These are phyloP conservation scores for Tretioscincus oriximinensis DNA, from an alignment of 2,113 vertebrate genomes.

Conservation along the genomic window DNA sequence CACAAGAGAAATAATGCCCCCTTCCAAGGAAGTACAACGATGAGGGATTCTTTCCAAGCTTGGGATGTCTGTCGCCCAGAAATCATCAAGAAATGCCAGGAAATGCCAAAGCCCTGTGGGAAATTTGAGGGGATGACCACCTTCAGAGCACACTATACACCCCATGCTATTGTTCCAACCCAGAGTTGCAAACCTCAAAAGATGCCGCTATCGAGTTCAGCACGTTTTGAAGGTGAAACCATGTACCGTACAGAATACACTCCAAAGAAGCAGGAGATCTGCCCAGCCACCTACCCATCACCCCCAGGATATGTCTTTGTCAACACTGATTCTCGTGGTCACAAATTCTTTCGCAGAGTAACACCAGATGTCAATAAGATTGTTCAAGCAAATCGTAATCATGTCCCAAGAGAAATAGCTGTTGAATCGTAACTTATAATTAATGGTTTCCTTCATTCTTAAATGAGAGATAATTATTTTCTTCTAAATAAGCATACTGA, in stretches of 20 bases:
- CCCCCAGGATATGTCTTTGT: constrained; percentile 78
- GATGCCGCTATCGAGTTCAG: constrained; percentile 1
- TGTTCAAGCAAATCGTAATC: constrained; percentile 13
- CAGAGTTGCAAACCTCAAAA: constrained; percentile 74
- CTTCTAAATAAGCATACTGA: not conserved
- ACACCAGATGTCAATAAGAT: constrained; percentile 43
- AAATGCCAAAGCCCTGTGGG: constrained; percentile 70
- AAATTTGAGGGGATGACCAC: constrained; percentile 81
- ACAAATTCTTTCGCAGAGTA: constrained; percentile 76
- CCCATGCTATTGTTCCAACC: constrained; percentile 66
- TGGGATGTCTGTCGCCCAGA: constrained; percentile 66
- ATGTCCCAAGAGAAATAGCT: constrained; percentile 56
- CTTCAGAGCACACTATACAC: constrained; percentile 78
- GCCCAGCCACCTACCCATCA: constrained; percentile 71
- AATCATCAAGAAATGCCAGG: constrained; percentile 64
- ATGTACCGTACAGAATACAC: constrained; percentile 75
- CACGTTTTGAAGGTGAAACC: constrained; percentile 73
- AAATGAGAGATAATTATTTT: not conserved
- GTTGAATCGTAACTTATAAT: constrained; percentile 56
- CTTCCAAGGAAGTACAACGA: constrained; percentile 81
- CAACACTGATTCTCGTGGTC: constrained; percentile 72
- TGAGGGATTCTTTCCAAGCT: constrained; percentile 76
- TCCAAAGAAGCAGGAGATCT: constrained; percentile 71
- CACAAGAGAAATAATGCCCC: constrained; percentile 54
- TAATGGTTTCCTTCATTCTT: not conserved